phyloP scores from a whole-genome alignment of 1,140 invertebrate species.

The Drosophila orena region DNA sequence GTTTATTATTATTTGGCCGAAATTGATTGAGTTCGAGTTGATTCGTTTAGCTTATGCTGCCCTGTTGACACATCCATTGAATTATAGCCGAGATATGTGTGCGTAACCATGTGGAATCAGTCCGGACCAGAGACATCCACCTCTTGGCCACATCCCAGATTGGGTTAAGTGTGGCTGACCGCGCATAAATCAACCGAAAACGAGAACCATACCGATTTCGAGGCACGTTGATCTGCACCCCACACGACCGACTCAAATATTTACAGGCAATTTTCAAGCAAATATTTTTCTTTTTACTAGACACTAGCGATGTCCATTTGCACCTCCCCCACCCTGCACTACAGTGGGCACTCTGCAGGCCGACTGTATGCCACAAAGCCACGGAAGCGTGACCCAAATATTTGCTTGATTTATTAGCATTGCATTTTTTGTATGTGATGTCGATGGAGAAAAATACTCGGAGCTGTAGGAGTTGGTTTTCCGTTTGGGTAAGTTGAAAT shows the following conservation, averaged over 20 bases:
- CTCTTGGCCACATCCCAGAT: constrained; percentile 16
- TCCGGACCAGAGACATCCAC: constrained; percentile 10
- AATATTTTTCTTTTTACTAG: constrained; percentile 68
- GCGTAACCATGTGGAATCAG: constrained; percentile 28
- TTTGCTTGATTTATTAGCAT: constrained; percentile 83
- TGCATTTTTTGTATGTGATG: constrained; percentile 48
- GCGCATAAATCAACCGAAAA: constrained; percentile 72
- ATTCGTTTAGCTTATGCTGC: constrained; percentile 26
- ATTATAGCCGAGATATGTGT: constrained; percentile 63
- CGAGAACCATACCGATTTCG: constrained; percentile 28
- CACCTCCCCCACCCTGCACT: constrained; percentile 27
- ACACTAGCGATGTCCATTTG: constrained; percentile 64
- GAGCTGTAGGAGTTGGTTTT: constrained; percentile 44
- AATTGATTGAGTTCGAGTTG: constrained; percentile 73
- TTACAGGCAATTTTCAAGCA: constrained; percentile 79
- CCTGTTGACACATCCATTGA: constrained; percentile 77
- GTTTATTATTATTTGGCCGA: constrained; percentile 67
- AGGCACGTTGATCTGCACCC: constrained; percentile 27
- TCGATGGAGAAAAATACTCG: constrained; percentile 37
- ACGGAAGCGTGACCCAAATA: constrained; percentile 82
- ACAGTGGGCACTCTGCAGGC: constrained; percentile 25
- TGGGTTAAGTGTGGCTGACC: constrained; percentile 68
- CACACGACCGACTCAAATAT: constrained; percentile 41
- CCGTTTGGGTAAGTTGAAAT: constrained; percentile 22
- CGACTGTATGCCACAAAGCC: constrained; percentile 17